These are phyloP conservation scores for Apoda limacodes DNA, from an alignment of 2,888 invertebrate genomes.

Conservation along the genomic window DNA sequence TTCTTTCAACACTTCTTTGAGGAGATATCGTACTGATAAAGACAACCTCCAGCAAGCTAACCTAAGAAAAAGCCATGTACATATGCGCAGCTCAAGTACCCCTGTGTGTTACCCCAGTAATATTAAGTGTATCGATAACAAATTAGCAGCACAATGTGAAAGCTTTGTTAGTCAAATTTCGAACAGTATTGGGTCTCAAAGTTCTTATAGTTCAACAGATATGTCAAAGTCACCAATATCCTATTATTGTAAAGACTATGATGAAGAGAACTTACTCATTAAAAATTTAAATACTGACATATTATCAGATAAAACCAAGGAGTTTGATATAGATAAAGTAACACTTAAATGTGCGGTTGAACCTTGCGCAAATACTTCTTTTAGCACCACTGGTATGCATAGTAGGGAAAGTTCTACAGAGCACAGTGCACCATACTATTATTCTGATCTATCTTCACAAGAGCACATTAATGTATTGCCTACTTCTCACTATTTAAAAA, in stretches of 20 bases:
- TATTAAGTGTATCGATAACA: constrained; percentile 24
- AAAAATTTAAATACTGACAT: constrained; percentile 57
- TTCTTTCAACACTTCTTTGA: no score
- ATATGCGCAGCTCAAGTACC: constrained; percentile 47
- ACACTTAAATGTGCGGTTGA: constrained; percentile 34
- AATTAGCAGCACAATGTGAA: constrained; percentile 26
- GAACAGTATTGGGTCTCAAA: constrained; percentile 45
- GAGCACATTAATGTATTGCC: constrained; percentile 59
- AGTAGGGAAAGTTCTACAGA: constrained; percentile 74
- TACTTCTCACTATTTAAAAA: constrained; percentile 58
- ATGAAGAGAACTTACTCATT: constrained; percentile 42
- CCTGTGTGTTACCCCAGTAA: constrained; percentile 35
- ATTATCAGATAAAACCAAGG: constrained; percentile 54
- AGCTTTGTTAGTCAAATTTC: constrained; percentile 36
- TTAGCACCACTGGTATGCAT: constrained; percentile 62
- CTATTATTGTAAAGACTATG: constrained; percentile 57
- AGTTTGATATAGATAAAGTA: constrained; percentile 54
- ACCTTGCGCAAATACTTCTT: constrained; percentile 41
- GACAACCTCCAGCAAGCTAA: no score
- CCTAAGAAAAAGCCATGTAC: no score
- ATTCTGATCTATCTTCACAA: constrained; percentile 78
- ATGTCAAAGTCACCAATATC: constrained; percentile 52
- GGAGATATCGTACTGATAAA: no score
- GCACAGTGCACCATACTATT: constrained; percentile 86
- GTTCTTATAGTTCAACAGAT: constrained; percentile 45